Evolutionary conservation across 2,797 vertebrate species (phyloP).

Genomic region (Oreonectes daqikongensis): DNA sequence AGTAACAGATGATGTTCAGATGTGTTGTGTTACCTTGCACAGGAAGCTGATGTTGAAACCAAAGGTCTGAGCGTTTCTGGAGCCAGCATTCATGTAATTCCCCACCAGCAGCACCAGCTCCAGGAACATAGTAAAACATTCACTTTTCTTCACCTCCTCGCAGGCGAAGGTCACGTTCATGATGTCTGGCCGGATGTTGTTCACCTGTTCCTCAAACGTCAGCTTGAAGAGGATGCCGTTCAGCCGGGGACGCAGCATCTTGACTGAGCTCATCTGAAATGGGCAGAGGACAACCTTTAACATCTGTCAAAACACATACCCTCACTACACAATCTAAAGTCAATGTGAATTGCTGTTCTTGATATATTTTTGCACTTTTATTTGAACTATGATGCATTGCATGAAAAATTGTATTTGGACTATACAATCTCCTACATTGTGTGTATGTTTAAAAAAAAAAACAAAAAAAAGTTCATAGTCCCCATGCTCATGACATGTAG

Average conservation of each 20-base stretch:
- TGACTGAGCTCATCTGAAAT: conserved; percentile 93
- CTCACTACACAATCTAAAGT: neutral
- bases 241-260: conserved; percentile 88
- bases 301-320: neutral
- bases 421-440: neutral
- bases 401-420: too few relatives aligned
- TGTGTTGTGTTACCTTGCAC: conserved; percentile 83
- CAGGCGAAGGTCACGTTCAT: conserved; percentile 95
- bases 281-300: neutral
- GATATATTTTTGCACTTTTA: too few relatives aligned
- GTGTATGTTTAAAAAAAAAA: neutral
- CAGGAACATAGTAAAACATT: conserved; percentile 85
- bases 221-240: conserved; percentile 93
- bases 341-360: too few relatives aligned
- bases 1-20: neutral
- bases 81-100: conserved; percentile 98
- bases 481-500: too few relatives aligned
- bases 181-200: conserved; percentile 93
- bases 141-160: conserved; percentile 95
- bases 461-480: too few relatives aligned
- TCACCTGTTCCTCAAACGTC: conserved; percentile 94
- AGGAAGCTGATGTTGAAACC: conserved; percentile 96
- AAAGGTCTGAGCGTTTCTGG: conserved; percentile 93
- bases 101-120: conserved; percentile 90
- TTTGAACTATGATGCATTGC: too few relatives aligned